Evolutionary conservation across 2,113 vertebrate species (phyloP).

Genomic region (Asarcornis scutulata): DNA sequence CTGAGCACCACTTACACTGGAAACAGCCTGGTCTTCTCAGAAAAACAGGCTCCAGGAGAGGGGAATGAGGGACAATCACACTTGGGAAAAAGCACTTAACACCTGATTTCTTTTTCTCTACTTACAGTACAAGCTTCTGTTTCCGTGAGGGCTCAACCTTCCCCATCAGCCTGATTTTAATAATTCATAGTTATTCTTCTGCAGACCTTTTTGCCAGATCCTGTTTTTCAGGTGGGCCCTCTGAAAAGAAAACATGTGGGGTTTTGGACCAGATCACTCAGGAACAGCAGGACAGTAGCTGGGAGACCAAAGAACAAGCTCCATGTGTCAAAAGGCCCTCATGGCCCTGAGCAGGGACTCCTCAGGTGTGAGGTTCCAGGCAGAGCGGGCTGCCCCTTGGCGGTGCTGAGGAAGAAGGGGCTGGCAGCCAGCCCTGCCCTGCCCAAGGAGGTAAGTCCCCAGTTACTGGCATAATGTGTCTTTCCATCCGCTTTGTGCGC

Average conservation of each 20-base stretch:
- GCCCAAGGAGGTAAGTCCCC: background rate
- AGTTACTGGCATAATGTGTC: rapidly evolving
- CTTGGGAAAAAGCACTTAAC: background rate
- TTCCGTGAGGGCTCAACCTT: background rate
- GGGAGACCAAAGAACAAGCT: background rate
- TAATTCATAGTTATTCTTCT: background rate
- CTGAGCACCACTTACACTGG: background rate
- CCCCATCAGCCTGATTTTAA: background rate
- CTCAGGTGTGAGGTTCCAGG: background rate
- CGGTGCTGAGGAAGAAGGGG: background rate
- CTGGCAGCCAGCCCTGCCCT: background rate
- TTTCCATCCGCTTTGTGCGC: background rate
- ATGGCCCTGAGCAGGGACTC: background rate
- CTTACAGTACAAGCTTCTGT: background rate
- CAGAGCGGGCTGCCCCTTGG: rapidly evolving
- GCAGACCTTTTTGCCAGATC: background rate
- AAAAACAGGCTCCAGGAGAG: background rate
- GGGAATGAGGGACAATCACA: background rate
- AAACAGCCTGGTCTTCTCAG: background rate
- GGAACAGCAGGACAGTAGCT: background rate
- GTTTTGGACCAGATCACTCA: background rate
- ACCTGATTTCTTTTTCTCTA: background rate
- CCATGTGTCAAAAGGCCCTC: rapidly evolving
- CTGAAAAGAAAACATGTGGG: background rate
- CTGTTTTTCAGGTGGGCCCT: background rate